Conservation (phyloP, 2,888 invertebrate genomes). For the Catocala nupta region DNA sequence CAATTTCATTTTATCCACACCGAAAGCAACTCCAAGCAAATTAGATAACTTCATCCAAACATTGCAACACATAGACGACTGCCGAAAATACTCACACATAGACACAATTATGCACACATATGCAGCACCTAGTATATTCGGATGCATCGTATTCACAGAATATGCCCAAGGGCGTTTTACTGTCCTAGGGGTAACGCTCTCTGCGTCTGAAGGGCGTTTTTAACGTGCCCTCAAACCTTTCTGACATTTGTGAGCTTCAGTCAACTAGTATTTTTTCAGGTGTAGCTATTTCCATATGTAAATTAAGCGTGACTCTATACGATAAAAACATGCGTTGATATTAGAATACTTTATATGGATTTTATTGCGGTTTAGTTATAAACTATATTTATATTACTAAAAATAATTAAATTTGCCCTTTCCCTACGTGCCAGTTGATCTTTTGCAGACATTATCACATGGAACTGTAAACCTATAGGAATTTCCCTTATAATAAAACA, state of each 20-base stretch:
- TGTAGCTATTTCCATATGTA: background rate
- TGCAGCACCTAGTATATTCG: slow-evolving; percentile 3
- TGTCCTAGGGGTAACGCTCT: slow-evolving; percentile 52
- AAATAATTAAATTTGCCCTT: too few relatives aligned
- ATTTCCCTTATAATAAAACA: too few relatives aligned
- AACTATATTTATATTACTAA: too few relatives aligned
- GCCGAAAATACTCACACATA: slow-evolving; percentile 16
- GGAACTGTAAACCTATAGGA: too few relatives aligned
- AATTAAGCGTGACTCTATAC: too few relatives aligned
- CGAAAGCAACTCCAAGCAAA: background rate
- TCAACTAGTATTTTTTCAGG: slow-evolving; percentile 10
- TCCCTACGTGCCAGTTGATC: too few relatives aligned
- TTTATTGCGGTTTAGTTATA: too few relatives aligned
- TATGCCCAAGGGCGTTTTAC: slow-evolving; percentile 36
- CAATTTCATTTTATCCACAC: too few relatives aligned
- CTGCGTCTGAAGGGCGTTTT: slow-evolving; percentile 58
- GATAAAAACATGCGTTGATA: too few relatives aligned
- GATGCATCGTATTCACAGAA: slow-evolving; percentile 45
- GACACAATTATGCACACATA: slow-evolving; percentile 8
- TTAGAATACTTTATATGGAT: too few relatives aligned
- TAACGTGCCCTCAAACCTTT: slow-evolving; percentile 48
- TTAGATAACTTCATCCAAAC: slow-evolving; percentile 4
- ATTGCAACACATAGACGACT: slow-evolving; percentile 17
- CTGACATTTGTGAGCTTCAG: slow-evolving; percentile 33
- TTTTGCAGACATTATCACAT: too few relatives aligned